phyloP scores from a whole-genome alignment of 2,113 vertebrate species.

The Protobothrops flavoviridis region DNA sequence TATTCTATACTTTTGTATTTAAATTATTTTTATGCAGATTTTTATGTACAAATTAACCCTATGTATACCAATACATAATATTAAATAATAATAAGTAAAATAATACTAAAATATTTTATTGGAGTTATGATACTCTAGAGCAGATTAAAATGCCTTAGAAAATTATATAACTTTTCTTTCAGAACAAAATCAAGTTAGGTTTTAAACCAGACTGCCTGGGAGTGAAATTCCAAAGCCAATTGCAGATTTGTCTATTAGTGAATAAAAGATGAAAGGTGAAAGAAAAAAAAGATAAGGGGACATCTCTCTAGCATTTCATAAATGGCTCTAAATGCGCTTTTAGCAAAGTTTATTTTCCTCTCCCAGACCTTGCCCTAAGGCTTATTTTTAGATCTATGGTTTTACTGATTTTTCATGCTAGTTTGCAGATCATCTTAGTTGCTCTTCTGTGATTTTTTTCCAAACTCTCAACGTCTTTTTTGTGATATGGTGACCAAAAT shows the following conservation, averaged over 20 bases:
- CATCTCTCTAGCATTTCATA: slow-evolving; percentile 54
- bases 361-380: slow-evolving; percentile 52
- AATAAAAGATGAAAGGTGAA: not conserved
- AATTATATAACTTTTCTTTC: not conserved
- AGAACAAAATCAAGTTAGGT: not conserved
- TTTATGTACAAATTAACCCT: not conserved
- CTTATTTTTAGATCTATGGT: not conserved
- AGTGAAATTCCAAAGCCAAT: not conserved
- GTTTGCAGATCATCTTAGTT: not conserved
- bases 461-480: too few species aligned
- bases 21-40: not conserved
- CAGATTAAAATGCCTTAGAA: not conserved
- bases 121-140: not conserved
- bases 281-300: slow-evolving; percentile 19
- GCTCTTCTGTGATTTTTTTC: too few species aligned
- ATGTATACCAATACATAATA: not conserved
- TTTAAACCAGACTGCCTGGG: not conserved
- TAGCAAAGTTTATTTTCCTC: slow-evolving; percentile 54
- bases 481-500: too few species aligned
- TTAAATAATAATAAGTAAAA: not conserved
- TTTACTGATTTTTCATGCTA: not conserved
- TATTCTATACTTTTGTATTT: not conserved
- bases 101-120: not conserved
- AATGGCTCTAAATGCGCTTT: slow-evolving; percentile 56
- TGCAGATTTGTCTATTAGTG: not conserved